phyloP scores from a whole-genome alignment of 53 echinoderm and acorn worm species.

The Paracentrotus lividus region DNA sequence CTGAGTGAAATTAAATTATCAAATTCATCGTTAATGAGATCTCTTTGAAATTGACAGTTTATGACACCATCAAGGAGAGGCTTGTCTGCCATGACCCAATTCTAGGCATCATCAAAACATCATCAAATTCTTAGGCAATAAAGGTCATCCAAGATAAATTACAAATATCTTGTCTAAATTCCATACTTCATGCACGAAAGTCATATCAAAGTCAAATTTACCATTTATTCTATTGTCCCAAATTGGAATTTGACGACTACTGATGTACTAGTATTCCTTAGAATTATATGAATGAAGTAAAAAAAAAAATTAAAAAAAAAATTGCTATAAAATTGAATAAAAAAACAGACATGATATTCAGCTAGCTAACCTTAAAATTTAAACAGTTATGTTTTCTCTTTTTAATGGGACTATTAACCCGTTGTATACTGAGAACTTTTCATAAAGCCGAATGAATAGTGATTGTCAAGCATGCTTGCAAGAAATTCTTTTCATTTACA shows the following conservation, averaged over 20 bases:
- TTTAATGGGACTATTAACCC: too few relatives aligned
- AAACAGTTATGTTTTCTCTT: too few relatives aligned
- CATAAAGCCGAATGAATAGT: too few relatives aligned
- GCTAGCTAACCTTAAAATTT: too few relatives aligned
- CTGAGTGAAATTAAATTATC: too few relatives aligned
- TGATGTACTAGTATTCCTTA: too few relatives aligned
- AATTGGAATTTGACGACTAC: neutral
- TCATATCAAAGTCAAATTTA: neutral
- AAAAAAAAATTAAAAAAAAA: neutral
- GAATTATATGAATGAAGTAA: too few relatives aligned
- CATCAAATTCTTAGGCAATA: neutral
- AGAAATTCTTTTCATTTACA: too few relatives aligned
- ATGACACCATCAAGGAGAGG: neutral
- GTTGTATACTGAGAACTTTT: too few relatives aligned
- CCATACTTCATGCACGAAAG: neutral
- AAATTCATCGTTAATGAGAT: neutral
- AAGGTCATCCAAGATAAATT: neutral
- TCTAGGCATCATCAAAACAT: neutral
- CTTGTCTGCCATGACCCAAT: neutral
- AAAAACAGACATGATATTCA: neutral
- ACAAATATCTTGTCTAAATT: neutral
- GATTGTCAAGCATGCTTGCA: too few relatives aligned
- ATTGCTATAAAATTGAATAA: neutral
- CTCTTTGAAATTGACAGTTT: constrained; percentile 1
- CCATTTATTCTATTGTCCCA: neutral